A percentile compares a stretch with the other conserved stretches of the same genome.
Evolutionary conservation across 1,140 invertebrate species (phyloP).

Genomic region (Heliconius congener): DNA sequence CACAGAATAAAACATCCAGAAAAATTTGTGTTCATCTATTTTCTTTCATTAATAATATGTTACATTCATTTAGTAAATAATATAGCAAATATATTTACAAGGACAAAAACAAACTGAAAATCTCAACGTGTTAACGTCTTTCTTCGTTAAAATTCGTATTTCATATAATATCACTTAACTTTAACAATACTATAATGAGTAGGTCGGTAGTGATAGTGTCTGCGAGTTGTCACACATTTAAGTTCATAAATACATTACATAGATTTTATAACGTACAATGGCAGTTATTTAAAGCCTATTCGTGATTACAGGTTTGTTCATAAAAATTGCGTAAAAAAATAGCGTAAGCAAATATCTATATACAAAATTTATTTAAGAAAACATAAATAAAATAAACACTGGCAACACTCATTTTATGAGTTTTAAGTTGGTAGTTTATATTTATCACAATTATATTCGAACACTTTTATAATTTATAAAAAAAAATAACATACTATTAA

Average conservation of each 20-base stretch:
- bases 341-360: background rate
- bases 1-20: conserved; percentile 61
- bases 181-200: conserved; percentile 66
- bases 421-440: background rate
- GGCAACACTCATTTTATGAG: conserved; percentile 1
- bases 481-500: background rate
- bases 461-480: background rate
- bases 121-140: conserved; percentile 64
- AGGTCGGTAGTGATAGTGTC: conserved; percentile 58
- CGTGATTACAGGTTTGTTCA: background rate
- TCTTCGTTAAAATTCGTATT: conserved; percentile 78
- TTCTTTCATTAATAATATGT: conserved; percentile 81
- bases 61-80: conserved; percentile 82
- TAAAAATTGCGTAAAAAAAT: background rate
- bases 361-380: background rate
- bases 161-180: conserved; percentile 78
- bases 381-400: background rate
- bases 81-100: conserved; percentile 82
- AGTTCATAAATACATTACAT: background rate
- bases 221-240: conserved; percentile 49
- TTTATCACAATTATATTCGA: background rate
- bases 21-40: conserved; percentile 82
- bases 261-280: background rate
- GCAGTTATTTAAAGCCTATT: conserved; percentile 15
- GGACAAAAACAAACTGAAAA: conserved; percentile 78